phyloP scores from a whole-genome alignment of 2,888 invertebrate genomes.

The Scotopteryx bipunctaria region DNA sequence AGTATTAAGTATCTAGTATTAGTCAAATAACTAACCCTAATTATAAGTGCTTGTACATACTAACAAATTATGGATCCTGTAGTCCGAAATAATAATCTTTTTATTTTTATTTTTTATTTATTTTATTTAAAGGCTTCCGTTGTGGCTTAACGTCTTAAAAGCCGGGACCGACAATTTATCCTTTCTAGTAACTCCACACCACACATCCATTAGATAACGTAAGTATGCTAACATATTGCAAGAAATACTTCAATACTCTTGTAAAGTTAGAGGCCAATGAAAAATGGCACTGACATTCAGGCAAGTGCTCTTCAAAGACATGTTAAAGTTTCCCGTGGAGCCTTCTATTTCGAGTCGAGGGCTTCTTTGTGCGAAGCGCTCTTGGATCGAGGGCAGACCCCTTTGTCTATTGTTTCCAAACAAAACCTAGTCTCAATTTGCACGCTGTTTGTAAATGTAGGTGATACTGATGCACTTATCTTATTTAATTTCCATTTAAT shows the following conservation, averaged over 20 bases:
- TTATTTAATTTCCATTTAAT: neutral
- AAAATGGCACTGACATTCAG: slow-evolving; percentile 20
- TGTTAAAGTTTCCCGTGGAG: slow-evolving; percentile 15
- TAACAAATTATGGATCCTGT: too few species aligned
- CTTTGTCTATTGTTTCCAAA: slow-evolving; percentile 30
- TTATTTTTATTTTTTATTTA: too few species aligned
- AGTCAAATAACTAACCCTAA: too few species aligned
- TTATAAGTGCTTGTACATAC: too few species aligned
- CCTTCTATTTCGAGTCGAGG: slow-evolving; percentile 21
- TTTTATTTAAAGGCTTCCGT: too few species aligned
- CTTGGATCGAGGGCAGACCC: slow-evolving; percentile 16
- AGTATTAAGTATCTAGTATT: too few species aligned
- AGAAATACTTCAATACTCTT: neutral
- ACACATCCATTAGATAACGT: too few species aligned
- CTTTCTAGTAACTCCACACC: too few species aligned
- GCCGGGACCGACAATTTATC: too few species aligned
- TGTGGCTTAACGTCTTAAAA: too few species aligned
- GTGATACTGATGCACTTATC: neutral
- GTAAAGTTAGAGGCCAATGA: slow-evolving; percentile 12
- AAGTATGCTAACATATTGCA: neutral
- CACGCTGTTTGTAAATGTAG: neutral
- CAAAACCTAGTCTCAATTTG: slow-evolving; percentile 9
- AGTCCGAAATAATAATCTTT: too few species aligned
- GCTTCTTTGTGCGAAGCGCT: slow-evolving; percentile 14
- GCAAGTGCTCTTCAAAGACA: slow-evolving; percentile 12